These are phyloP conservation scores for Congeria kusceri DNA, from an alignment of 2,888 invertebrate genomes.

Conservation along the genomic window DNA sequence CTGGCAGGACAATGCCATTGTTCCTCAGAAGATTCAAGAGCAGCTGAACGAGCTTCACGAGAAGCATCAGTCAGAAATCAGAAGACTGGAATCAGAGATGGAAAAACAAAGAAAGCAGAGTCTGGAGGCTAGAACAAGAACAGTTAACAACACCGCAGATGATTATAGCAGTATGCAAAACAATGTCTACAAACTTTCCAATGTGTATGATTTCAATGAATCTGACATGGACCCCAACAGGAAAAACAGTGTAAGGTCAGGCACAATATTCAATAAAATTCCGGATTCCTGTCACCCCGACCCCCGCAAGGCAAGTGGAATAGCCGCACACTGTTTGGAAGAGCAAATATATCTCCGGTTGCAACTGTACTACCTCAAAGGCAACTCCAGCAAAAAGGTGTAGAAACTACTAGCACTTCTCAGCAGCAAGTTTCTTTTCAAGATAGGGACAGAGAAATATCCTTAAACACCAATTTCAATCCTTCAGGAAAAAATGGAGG, in stretches of 20 bases:
- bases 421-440: background rate
- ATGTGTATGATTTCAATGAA: conserved; percentile 34
- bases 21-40: conserved; percentile 59
- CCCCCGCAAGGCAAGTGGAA: conserved; percentile 60
- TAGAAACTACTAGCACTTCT: background rate
- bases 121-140: background rate
- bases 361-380: conserved; percentile 70
- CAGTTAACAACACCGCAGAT: background rate
- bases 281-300: conserved; percentile 53
- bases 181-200: background rate
- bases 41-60: conserved; percentile 69
- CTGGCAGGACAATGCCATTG: conserved; percentile 50
- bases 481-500: background rate
- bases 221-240: conserved; percentile 5
- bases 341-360: conserved; percentile 67
- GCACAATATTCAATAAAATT: conserved; percentile 42
- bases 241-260: background rate
- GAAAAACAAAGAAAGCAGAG: conserved; percentile 39
- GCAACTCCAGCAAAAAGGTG: conserved; percentile 11
- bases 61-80: conserved; percentile 69
- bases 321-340: conserved; percentile 59
- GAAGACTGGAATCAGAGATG: conserved; percentile 63
- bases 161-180: conserved; percentile 7
- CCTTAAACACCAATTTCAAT: background rate
- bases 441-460: no score